A percentile compares a stretch with the other conserved stretches of the same genome.
phyloP scores from a whole-genome alignment of 2,888 invertebrate species.

The Neria commutata region DNA sequence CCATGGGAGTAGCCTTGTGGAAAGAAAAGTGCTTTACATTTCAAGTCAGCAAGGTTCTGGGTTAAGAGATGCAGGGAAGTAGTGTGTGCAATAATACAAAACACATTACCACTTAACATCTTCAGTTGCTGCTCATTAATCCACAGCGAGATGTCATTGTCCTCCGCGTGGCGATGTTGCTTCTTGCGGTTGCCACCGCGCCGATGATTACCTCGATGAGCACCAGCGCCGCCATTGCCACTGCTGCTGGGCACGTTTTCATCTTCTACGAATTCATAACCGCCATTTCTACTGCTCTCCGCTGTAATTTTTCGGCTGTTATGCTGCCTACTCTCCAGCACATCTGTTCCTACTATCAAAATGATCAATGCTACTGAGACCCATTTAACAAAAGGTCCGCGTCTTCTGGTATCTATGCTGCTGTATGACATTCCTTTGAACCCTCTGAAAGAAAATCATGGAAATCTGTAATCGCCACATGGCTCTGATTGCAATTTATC shows the following conservation, averaged over 20 bases:
- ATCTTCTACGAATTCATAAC: constrained; percentile 34
- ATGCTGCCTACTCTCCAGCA: constrained; percentile 42
- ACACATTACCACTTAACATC: constrained; percentile 80
- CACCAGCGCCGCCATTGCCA: constrained; percentile 18
- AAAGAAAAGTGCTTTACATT: constrained; percentile 49
- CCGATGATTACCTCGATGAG: constrained; percentile 27
- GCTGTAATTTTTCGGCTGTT: constrained; percentile 2
- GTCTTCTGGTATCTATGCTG: no score
- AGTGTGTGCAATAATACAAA: no score
- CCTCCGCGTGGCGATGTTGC: constrained; percentile 42
- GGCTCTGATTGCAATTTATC: no score
- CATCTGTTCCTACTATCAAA: constrained; percentile 41
- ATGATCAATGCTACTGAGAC: constrained; percentile 45
- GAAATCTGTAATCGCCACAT: no score
- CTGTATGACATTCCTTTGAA: no score
- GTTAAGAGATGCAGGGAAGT: no score
- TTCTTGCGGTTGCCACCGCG: constrained; percentile 41
- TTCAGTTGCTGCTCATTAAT: constrained; percentile 90
- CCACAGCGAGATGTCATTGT: constrained; percentile 79
- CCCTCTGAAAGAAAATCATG: no score
- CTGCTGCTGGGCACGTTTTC: constrained; percentile 28
- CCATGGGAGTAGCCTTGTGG: constrained; percentile 51
- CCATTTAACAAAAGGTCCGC: constrained; percentile 46
- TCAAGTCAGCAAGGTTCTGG: constrained; percentile 22
- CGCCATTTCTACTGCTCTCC: not conserved